Base-by-base conservation (phyloP, 2,797 vertebrate genomes). In the Thripadectes ignobilis region DNA sequence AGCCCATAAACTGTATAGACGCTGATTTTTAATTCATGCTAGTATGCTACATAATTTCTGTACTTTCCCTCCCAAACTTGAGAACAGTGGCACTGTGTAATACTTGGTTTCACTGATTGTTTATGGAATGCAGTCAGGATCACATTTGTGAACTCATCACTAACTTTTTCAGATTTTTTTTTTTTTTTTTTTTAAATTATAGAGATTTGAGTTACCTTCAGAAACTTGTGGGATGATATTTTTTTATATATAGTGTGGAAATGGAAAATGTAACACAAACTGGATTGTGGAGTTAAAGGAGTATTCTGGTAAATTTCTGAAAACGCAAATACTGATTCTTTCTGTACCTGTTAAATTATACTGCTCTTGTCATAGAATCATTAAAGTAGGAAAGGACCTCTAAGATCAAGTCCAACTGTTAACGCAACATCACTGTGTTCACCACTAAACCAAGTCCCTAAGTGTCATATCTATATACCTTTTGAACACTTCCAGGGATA, bases 381-480 rank as follows among this genome's bases (percentile, higher is more conserved):
- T 36, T 54, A 29, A 59, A 34, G 26, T n/a, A 54, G 26, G 52
- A 54, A 59, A 72, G 76, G 14, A 39, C 10, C 14, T 32, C 26
- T 65, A 34, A 22, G 26, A 45, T 51, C 12, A 46, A 27, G 24
- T 59, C 67, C 30, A 84, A 14, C 45, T 27, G 30, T 20, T 72
- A 30, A 84, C 12, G 17, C 49, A 26, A 16, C 12, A 46, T 55
- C 23, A 62, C 34, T 5, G 5, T 10, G 6, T 41, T 72, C 15
- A 41, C 18, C 45, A 34, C 52, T 72, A 66, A 66, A 29, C 39
- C 7, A 17, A 36, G 12, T 9, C 46, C 39, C 59, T 59, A n/a
- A 59, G 26, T 52, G 34, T 18, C 45, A 51, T 1, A 0, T 41
- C 46, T 54, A 1, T 11, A 8, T 0, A 0, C 52, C 21, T 32